Base-by-base conservation (phyloP, 30 jellyfish, hydroid and myxozoan species). In the Mastigias papua region DNA sequence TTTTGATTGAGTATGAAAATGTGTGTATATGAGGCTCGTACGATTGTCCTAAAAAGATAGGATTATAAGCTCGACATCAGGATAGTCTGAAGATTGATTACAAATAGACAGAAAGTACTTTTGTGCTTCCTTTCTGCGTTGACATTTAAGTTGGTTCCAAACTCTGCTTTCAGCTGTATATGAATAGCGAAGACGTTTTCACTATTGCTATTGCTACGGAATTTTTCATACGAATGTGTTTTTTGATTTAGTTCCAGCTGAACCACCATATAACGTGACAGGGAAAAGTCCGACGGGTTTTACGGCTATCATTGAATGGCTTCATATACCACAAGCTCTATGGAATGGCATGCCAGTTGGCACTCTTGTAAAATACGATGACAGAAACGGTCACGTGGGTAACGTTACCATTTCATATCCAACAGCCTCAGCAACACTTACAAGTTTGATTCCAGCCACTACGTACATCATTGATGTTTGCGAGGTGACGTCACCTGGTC, bases 301-400 rank as follows among this genome's bases (percentile, higher is more conserved):
- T 48, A 50, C 95, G 16, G 86, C 79, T 13, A 82, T 68, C 23
- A 79, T 82, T 34, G 82, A 82, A 27, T 90, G 97, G 97, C 34
- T 30, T 5, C 66, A 65, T 27, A 76, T 90, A 21, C 57, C 94
- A 1, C 82, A 69, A 27, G 69, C n/a, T 9, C 64, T 48, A 33
- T 80, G 90, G 97, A 73, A 83, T 76, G 94, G 92, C 21, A 31
- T 21, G 1, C 97, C 97, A 10, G 70, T 74, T 49, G 89, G 91
- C 33, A 29, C 90, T 66, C 73, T 76, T 26, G 75, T 90, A 63
- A 73, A 68, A 30, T 90, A 31, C 49, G 28, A 51, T 9, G 87
- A 77, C 54, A 15, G 33, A 4, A 74, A 62, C 8, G 84, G 84
- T 19, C 68, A 65, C 70, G 32, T 80, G 0, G 81, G 84, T 6